phyloP scores from a whole-genome alignment of 1,140 invertebrate genomes.

The Euwallacea similis region DNA sequence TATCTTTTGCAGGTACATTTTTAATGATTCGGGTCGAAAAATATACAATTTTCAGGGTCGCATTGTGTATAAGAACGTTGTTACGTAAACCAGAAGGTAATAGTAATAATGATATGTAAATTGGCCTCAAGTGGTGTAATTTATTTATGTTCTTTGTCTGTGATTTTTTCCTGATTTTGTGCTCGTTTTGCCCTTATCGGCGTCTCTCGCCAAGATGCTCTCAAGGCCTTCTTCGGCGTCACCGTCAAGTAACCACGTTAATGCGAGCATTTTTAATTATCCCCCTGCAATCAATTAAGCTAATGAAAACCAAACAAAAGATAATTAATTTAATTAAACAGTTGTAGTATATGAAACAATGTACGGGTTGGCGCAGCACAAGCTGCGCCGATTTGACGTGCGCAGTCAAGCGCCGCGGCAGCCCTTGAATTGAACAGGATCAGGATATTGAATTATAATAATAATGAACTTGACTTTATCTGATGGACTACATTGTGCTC shows the following conservation, averaged over 20 bases:
- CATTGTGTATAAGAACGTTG: too few species aligned
- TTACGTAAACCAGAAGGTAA: too few species aligned
- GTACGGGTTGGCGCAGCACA: neutral
- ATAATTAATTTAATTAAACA: conserved; percentile 7
- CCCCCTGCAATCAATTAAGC: conserved; percentile 8
- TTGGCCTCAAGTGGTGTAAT: too few species aligned
- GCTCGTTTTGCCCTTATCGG: too few species aligned
- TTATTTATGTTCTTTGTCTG: too few species aligned
- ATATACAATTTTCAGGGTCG: too few species aligned
- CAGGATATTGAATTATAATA: conserved; percentile 5
- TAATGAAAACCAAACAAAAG: conserved; percentile 13
- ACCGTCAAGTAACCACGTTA: conserved; percentile 3
- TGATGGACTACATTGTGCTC: conserved; percentile 11
- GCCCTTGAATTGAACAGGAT: conserved; percentile 6
- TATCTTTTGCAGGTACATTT: too few species aligned
- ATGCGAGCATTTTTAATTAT: conserved; percentile 7
- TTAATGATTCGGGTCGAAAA: too few species aligned
- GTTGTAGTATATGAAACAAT: neutral
- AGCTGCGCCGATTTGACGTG: neutral
- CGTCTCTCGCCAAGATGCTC: too few species aligned
- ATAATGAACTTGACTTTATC: conserved; percentile 15
- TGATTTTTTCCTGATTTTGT: too few species aligned
- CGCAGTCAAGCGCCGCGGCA: neutral
- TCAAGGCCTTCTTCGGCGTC: neutral
- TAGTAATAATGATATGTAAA: too few species aligned